Conservation (phyloP, 2,797 vertebrate species). For the Nyctibius grandis region DNA sequence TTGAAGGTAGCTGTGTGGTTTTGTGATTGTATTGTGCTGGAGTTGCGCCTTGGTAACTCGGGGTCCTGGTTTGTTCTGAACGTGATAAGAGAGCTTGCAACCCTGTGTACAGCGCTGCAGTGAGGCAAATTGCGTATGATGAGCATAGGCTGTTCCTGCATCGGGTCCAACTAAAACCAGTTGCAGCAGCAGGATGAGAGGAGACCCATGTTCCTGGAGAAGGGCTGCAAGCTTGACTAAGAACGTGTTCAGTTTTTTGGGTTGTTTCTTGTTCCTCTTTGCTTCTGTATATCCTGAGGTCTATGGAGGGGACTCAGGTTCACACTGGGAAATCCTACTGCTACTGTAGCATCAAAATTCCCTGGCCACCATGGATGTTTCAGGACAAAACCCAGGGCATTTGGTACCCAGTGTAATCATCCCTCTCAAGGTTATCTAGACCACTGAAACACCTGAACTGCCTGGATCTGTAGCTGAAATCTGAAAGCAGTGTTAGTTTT, state of each 20-base stretch:
- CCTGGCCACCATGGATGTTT: background rate
- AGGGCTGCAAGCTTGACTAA: background rate
- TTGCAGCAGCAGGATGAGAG: background rate
- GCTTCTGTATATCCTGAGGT: background rate
- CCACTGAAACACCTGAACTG: background rate
- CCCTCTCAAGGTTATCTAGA: background rate
- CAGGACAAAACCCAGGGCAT: background rate
- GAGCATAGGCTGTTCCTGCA: background rate
- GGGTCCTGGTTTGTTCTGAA: background rate
- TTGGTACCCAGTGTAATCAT: background rate
- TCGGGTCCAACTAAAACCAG: background rate
- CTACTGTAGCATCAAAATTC: background rate
- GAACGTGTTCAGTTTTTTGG: accelerated
- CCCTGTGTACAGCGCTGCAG: background rate
- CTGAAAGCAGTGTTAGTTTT: background rate
- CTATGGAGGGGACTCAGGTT: background rate
- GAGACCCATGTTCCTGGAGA: background rate
- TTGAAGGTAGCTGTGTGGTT: background rate
- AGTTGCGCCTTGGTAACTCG: background rate
- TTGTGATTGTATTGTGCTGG: background rate
- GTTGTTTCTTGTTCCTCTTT: background rate
- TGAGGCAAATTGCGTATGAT: accelerated
- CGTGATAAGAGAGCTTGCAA: accelerated
- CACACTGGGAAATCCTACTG: background rate
- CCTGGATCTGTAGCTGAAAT: background rate